Evolutionary conservation across 64 coral and sea anemone genomes (phyloP).

Genomic region (Anthopleura sola): DNA sequence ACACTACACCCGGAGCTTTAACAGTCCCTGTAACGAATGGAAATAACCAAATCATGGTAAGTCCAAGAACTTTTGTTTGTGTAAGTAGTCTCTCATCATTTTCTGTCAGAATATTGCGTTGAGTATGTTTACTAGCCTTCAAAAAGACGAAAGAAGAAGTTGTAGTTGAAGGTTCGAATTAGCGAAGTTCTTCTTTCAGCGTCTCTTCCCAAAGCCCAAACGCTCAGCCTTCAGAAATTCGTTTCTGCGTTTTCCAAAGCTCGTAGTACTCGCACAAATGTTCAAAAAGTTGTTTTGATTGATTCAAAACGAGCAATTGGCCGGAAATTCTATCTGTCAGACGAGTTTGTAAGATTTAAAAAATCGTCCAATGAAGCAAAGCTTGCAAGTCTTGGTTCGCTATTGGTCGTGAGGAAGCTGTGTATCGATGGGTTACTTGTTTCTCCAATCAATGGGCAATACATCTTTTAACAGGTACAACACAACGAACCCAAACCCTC

Average conservation of each 20-base stretch:
- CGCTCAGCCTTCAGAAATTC: not conserved
- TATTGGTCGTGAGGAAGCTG: slow-evolving; percentile 84
- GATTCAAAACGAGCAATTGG: slow-evolving; percentile 31
- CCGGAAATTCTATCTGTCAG: slow-evolving; percentile 86
- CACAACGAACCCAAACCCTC: not conserved
- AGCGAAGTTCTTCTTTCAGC: not conserved
- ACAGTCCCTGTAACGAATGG: slow-evolving; percentile 86
- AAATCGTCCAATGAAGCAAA: slow-evolving; percentile 95
- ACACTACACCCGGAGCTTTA: slow-evolving; percentile 72
- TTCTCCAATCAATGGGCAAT: slow-evolving; percentile 67
- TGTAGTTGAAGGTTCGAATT: not conserved
- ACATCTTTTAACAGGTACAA: slow-evolving; percentile 28
- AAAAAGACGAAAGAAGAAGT: not conserved
- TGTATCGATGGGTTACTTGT: slow-evolving; percentile 77
- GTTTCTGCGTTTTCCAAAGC: not conserved
- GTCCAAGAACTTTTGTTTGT: slow-evolving; percentile 3
- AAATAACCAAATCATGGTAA: slow-evolving; percentile 96
- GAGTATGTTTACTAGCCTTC: not conserved
- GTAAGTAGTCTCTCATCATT: not conserved
- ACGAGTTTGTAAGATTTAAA: slow-evolving; percentile 86
- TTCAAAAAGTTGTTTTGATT: slow-evolving; percentile 38
- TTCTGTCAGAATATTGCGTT: not conserved
- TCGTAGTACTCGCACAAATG: not conserved
- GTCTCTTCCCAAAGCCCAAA: not conserved
- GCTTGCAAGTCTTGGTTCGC: slow-evolving; percentile 73